Base-by-base conservation (phyloP, 2,888 invertebrate genomes). In the Drosophila glabriapex region DNA sequence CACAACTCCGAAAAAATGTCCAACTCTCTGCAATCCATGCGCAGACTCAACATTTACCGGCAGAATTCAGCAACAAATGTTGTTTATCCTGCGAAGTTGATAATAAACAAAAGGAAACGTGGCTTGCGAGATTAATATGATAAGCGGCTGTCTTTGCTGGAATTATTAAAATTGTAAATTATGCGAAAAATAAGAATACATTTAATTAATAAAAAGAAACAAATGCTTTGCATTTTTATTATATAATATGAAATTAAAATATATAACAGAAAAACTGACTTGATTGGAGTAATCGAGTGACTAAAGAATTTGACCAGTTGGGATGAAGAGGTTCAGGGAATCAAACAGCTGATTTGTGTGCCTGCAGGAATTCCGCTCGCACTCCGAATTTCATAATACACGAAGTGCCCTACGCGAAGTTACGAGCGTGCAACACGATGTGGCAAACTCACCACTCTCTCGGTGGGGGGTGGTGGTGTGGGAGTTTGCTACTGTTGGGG, bases 1-100 rank as follows among this genome's bases (percentile, higher is more conserved):
- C 35, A 16, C 10, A 68, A 83, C 77, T 87, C 90, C 89, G 84
- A 83, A 83, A 67, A 61, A 22, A 29, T 19, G 1, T 0, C 3
- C 19, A 39, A 61, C 69, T 79, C 66, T 64, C 39, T 14, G 5
- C 0, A 12, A 16, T 9, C 12, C 68, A 0, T 76, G 89, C 92
- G 92, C 87, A 86, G 72, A 85, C 87, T 91, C 91, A 91, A 82
- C 92, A 86, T 28, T 77, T 31, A 14, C 56, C 92, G 92, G 92
- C 83, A 70, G 74, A 56, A 78, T 84, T 82, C 79, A 89, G 91
- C 91, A 89, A 90, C 80, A 80, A 85, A 81, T 82, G 83, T 85
- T 85, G 85, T 87, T 85, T 91, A 82, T 71, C 72, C 70, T 64
- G 22, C 63, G 35, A 52, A 64, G 56, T 74, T 74, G 78, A 78